Percentiles rank a stretch among this genome's conserved stretches.
Conservation (phyloP, 2,113 vertebrate species). For the Mugil cephalus region DNA sequence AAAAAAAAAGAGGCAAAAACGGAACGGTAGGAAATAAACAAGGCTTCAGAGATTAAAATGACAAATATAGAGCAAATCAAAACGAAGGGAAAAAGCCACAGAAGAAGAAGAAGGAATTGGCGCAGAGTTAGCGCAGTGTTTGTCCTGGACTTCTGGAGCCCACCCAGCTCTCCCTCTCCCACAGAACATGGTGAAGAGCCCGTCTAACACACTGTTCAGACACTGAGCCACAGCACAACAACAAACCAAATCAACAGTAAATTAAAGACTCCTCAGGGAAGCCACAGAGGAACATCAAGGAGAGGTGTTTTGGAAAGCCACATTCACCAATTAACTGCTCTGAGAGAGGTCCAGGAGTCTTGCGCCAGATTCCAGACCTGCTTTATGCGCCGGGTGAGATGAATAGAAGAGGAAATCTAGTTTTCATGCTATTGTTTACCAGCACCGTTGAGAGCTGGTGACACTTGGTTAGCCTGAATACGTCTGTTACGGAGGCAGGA, state of each 20-base stretch:
- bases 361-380: slow-evolving; percentile 30
- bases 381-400: slow-evolving; percentile 32
- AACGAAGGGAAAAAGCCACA: slow-evolving; percentile 27
- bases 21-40: slow-evolving; percentile 29
- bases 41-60: slow-evolving; percentile 28
- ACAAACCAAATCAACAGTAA: slow-evolving; percentile 72
- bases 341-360: slow-evolving; percentile 46
- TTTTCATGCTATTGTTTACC: slow-evolving; percentile 63
- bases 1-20: background rate
- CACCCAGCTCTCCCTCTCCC: slow-evolving; percentile 59
- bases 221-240: slow-evolving; percentile 60
- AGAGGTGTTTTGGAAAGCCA: slow-evolving; percentile 61
- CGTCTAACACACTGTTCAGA: slow-evolving; percentile 72
- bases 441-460: slow-evolving; percentile 61
- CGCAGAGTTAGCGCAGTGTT: slow-evolving; percentile 42
- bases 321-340: slow-evolving; percentile 54
- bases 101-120: slow-evolving; percentile 47
- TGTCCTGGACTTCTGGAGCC: slow-evolving; percentile 65
- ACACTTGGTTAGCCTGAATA: slow-evolving; percentile 72
- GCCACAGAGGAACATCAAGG: slow-evolving; percentile 55
- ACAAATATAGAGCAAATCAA: slow-evolving; percentile 45
- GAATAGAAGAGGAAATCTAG: slow-evolving; percentile 36
- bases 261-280: slow-evolving; percentile 70
- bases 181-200: slow-evolving; percentile 64
- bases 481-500: slow-evolving; percentile 57